phyloP scores from a whole-genome alignment of 1,140 invertebrate species.

The Drosophila carrolli region DNA sequence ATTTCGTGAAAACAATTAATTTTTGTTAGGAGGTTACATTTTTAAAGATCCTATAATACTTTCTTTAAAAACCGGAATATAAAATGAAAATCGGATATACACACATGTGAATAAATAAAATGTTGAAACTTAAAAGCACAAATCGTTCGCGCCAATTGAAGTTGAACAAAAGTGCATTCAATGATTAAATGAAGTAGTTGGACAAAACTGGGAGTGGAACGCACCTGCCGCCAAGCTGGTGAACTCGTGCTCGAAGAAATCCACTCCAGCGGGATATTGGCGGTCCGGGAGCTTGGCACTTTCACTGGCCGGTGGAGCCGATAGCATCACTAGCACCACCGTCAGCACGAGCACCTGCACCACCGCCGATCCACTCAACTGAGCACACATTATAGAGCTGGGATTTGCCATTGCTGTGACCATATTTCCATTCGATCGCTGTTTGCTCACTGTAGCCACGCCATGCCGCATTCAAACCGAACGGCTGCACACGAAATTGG shows the following conservation, averaged over 20 bases:
- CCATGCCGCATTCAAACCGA: slow-evolving; percentile 58
- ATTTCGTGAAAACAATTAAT: too few relatives aligned
- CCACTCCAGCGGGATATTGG: slow-evolving; percentile 68
- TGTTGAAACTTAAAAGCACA: too few relatives aligned
- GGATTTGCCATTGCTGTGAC: slow-evolving; percentile 36
- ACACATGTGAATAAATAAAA: too few relatives aligned
- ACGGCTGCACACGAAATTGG: slow-evolving; percentile 61
- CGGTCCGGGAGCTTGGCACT: slow-evolving; percentile 46
- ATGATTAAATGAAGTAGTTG: neutral
- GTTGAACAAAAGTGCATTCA: neutral
- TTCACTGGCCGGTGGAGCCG: slow-evolving; percentile 49
- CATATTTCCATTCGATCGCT: slow-evolving; percentile 50
- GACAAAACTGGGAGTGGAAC: slow-evolving; percentile 8
- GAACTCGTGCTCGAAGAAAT: slow-evolving; percentile 82
- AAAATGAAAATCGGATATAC: too few relatives aligned
- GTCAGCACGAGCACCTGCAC: slow-evolving; percentile 16
- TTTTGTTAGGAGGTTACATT: too few relatives aligned
- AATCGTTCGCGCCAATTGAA: too few relatives aligned
- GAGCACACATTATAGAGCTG: slow-evolving; percentile 59
- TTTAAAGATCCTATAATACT: too few relatives aligned
- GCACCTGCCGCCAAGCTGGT: slow-evolving; percentile 62
- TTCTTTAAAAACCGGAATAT: too few relatives aligned
- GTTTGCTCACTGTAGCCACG: slow-evolving; percentile 35
- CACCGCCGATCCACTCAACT: slow-evolving; percentile 19
- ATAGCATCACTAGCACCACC: slow-evolving; percentile 17